phyloP scores from a whole-genome alignment of 2,113 vertebrate species.

The Xerus inauris region DNA sequence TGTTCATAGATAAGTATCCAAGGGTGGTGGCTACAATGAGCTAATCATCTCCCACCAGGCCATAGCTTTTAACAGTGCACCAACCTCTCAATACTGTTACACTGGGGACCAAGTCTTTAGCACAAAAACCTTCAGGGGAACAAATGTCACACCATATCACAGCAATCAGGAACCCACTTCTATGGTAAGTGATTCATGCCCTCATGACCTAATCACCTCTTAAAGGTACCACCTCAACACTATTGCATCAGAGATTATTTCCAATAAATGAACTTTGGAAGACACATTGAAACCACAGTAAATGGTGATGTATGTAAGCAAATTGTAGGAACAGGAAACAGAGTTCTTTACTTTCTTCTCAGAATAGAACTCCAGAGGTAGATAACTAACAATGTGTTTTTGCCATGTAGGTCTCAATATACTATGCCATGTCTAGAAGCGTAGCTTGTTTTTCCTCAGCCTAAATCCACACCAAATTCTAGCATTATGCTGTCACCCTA shows the following conservation, averaged over 20 bases:
- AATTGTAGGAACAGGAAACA: not conserved
- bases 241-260: not conserved
- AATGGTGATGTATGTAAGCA: not conserved
- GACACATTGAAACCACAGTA: not conserved
- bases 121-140: not conserved
- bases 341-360: not conserved
- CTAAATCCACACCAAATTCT: not conserved
- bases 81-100: not conserved
- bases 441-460: not conserved
- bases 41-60: not conserved
- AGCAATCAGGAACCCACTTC: not conserved
- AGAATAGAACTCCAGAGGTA: not conserved
- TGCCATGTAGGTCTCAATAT: not conserved
- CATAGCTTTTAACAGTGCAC: not conserved
- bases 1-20: not conserved
- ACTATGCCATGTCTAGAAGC: not conserved
- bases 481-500: not conserved
- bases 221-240: not conserved
- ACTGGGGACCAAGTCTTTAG: not conserved
- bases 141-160: not conserved
- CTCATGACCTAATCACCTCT: not conserved
- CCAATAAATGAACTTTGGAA: not conserved
- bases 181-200: not conserved
- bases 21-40: not conserved
- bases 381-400: not conserved